Percentiles rank a stretch among this genome's conserved stretches.
Conservation (phyloP, 1,140 invertebrate species). For the Tetragonula clypearis region DNA sequence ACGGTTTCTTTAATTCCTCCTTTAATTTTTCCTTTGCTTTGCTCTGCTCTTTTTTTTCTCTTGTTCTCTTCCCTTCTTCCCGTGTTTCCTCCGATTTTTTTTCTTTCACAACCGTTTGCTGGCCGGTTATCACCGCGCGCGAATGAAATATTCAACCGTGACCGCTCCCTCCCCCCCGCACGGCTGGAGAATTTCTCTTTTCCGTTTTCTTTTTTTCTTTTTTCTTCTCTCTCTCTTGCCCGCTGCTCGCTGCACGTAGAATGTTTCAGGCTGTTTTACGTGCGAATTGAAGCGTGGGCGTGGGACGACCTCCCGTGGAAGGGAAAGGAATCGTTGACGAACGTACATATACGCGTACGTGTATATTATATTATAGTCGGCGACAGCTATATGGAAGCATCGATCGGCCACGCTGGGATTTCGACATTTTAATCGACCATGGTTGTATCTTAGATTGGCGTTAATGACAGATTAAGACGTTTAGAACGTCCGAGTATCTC, state of each 20-base stretch:
- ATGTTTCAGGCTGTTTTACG: background rate
- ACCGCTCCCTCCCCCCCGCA: too few relatives aligned
- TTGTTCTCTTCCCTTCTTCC: too few relatives aligned
- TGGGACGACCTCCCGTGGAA: background rate
- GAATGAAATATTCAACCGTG: slow-evolving; percentile 25
- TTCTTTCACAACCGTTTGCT: slow-evolving; percentile 1
- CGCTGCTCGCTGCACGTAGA: background rate
- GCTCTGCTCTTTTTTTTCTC: background rate
- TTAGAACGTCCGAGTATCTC: background rate
- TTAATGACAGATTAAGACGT: too few relatives aligned
- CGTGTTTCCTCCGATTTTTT: background rate
- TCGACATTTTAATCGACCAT: background rate
- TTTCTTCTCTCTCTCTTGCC: too few relatives aligned
- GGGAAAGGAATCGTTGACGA: background rate
- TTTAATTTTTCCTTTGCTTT: background rate
- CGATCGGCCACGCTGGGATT: background rate
- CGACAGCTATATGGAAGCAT: background rate
- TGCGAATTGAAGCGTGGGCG: background rate
- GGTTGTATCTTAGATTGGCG: too few relatives aligned
- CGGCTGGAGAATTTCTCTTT: slow-evolving; percentile 15
- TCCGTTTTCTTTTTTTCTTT: too few relatives aligned
- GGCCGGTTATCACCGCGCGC: slow-evolving; percentile 7
- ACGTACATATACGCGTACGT: background rate
- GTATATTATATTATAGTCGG: too few relatives aligned
- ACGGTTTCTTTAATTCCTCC: background rate